Conservation (phyloP, 2,113 vertebrate genomes). For the Sphaerodactylus townsendi region DNA sequence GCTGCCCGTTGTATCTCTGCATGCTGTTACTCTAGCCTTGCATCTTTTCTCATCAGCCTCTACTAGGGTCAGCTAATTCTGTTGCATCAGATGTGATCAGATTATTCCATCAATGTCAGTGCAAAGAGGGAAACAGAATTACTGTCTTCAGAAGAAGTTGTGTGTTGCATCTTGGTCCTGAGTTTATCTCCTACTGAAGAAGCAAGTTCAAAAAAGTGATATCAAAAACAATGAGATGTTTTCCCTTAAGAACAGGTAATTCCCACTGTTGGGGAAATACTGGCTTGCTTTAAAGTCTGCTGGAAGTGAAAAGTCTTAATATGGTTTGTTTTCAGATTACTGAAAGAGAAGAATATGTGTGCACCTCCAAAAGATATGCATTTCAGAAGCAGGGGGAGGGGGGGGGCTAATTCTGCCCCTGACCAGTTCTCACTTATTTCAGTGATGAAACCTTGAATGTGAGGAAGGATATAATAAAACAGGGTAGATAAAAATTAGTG, state of each 20-base stretch:
- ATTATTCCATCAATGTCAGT: too few relatives aligned
- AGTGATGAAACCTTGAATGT: not conserved
- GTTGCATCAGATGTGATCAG: too few relatives aligned
- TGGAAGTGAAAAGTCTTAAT: not conserved
- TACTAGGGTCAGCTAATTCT: too few relatives aligned
- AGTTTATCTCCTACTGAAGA: not conserved
- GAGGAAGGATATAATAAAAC: not conserved
- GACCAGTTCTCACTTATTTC: not conserved
- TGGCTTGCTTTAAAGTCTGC: not conserved
- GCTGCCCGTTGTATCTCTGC: not conserved
- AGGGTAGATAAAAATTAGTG: too few relatives aligned
- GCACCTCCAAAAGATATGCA: not conserved
- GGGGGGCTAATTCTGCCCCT: not conserved
- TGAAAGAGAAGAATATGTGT: not conserved
- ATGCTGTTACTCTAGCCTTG: too few relatives aligned
- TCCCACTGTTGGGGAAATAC: not conserved
- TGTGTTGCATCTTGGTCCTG: not conserved
- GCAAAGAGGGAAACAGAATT: too few relatives aligned
- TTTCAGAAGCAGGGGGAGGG: not conserved
- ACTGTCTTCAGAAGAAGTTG: too few relatives aligned
- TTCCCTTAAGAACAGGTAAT: not conserved
- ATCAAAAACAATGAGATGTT: too few relatives aligned
- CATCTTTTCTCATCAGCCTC: too few relatives aligned
- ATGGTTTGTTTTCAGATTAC: not conserved
- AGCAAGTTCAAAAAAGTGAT: not conserved